phyloP scores from a whole-genome alignment of 92 coral and sea anemone species.

The Meandrina meandrites region DNA sequence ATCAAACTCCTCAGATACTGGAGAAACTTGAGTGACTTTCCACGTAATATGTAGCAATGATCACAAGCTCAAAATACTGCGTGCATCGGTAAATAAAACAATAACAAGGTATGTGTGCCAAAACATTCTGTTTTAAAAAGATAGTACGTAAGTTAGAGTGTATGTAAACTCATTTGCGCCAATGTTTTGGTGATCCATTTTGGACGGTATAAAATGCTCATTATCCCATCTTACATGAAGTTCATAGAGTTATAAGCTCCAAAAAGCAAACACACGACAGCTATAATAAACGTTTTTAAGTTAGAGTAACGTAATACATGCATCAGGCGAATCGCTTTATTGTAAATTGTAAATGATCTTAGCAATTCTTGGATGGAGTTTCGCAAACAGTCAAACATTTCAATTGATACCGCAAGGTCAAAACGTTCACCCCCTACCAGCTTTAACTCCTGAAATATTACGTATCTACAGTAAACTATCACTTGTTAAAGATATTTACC shows the following conservation, averaged over 20 bases:
- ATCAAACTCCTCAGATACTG: conserved; percentile 22
- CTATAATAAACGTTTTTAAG: too few relatives aligned
- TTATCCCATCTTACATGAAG: background rate
- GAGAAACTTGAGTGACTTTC: conserved; percentile 39
- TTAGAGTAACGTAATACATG: too few relatives aligned
- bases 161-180: background rate
- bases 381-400: background rate
- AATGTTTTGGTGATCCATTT: background rate
- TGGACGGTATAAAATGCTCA: background rate
- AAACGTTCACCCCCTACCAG: background rate
- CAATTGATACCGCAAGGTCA: background rate
- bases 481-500: background rate
- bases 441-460: background rate
- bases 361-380: background rate
- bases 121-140: too few relatives aligned
- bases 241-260: background rate
- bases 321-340: too few relatives aligned
- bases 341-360: background rate
- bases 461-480: background rate
- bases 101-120: too few relatives aligned
- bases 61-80: too few relatives aligned
- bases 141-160: conserved; percentile 31
- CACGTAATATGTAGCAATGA: too few relatives aligned
- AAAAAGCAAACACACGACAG: background rate
- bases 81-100: too few relatives aligned